Percentiles rank a stretch among this genome's conserved stretches.
Evolutionary conservation across 2,797 vertebrate genomes (phyloP).

Genomic region (Sebastiscus tertius): DNA sequence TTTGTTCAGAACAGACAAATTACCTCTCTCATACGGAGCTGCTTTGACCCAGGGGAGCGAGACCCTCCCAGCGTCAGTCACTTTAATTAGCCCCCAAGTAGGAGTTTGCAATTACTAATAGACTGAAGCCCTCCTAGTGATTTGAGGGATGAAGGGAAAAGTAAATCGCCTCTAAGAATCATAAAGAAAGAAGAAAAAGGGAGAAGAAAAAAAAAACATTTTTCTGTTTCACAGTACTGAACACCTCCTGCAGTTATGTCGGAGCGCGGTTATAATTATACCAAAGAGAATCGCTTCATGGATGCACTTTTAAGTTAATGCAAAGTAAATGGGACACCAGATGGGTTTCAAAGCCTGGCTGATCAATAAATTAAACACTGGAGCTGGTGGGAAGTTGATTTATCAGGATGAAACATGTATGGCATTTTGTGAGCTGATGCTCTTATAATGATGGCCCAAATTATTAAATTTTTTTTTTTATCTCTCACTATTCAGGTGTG

Average conservation of each 20-base stretch:
- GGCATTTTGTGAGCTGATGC: constrained; percentile 45
- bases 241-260: constrained; percentile 74
- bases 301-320: constrained; percentile 82
- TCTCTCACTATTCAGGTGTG: constrained; percentile 89
- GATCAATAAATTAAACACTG: constrained; percentile 83
- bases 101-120: constrained; percentile 95
- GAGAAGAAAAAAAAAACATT: constrained; percentile 47
- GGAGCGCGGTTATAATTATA: constrained; percentile 75
- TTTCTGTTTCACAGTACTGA: constrained; percentile 72
- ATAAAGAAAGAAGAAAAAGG: constrained; percentile 61
- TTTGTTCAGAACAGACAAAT: constrained; percentile 99
- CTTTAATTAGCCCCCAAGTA: constrained; percentile 98
- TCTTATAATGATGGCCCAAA: neutral
- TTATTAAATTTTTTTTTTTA: neutral
- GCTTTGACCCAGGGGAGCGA: constrained; percentile 94
- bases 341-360: constrained; percentile 81
- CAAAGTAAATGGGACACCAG: constrained; percentile 84
- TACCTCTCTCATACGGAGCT: constrained; percentile 95
- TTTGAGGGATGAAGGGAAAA: constrained; percentile 86
- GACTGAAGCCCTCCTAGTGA: constrained; percentile 93
- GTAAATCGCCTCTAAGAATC: constrained; percentile 85
- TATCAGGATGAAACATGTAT: constrained; percentile 47
- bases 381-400: constrained; percentile 67
- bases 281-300: constrained; percentile 80
- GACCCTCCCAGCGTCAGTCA: constrained; percentile 93